Evolutionary conservation across 2,113 vertebrate species (phyloP).

Genomic region (Chionomys nivalis): DNA sequence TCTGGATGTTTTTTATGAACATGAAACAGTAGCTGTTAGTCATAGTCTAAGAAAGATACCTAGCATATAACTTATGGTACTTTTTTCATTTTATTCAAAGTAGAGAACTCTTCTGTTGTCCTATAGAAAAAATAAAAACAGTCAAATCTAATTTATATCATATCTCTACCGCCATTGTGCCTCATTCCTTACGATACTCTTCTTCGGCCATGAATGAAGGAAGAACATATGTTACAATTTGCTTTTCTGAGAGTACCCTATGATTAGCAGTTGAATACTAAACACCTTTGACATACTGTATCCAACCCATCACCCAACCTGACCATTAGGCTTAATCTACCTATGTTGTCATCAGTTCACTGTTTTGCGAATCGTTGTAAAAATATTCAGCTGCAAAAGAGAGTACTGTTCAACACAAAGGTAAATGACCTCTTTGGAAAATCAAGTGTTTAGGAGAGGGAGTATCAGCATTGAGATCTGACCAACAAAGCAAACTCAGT

Average conservation of each 20-base stretch:
- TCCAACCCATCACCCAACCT: neutral
- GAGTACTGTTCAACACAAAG: neutral
- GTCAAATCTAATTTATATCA: too few species aligned
- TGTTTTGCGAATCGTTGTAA: neutral
- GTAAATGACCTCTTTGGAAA: slow-evolving; percentile 34
- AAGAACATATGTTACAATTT: neutral
- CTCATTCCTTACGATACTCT: neutral
- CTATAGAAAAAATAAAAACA: slow-evolving; percentile 24
- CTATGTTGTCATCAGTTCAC: neutral
- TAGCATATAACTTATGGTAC: slow-evolving; percentile 15
- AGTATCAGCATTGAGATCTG: neutral
- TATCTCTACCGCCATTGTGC: neutral
- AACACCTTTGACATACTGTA: slow-evolving; percentile 22
- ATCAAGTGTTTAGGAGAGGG: neutral
- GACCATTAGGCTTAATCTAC: neutral
- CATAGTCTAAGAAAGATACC: neutral
- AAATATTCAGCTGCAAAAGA: neutral
- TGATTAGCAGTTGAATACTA: slow-evolving; percentile 16
- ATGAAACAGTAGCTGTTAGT: neutral
- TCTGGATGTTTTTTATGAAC: neutral
- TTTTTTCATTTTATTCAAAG: neutral
- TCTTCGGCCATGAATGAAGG: neutral
- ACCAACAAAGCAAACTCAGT: neutral
- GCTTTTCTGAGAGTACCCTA: neutral
- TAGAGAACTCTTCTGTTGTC: neutral